Evolutionary conservation across 2,888 invertebrate genomes (phyloP), one percentile per base, ranked within the genome.

Genomic region (Tolmerus cingulatus): DNA sequence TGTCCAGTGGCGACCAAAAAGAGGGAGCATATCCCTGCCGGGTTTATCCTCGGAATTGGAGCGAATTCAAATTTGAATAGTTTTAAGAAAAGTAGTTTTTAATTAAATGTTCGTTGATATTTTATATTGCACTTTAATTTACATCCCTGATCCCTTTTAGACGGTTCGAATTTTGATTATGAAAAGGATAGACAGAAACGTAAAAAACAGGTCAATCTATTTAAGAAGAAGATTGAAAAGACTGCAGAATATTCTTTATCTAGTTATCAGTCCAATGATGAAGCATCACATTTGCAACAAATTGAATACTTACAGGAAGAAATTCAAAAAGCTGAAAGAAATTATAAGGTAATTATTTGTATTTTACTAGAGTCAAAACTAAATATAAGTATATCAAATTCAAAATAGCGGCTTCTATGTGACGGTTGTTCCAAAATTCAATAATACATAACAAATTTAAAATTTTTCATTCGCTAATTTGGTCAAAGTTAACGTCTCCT

Each of bases 1-100:
- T n/a, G 87, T 88, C 12, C 86, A 87, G 66, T 89, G 89, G 89
- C 78, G 89, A 2, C 89, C 89, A 19, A 89, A 89, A 86, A 81
- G 89, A 12, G 89, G 89, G 23, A 89, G 88, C 57, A 86, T 89
- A 78, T 76, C 88, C 40, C 77, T 89, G 27, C 87, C 88, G 4
- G 89, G 88, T 27, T 51, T 89, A 23, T 57, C 87, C 3, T 79
- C 81, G 27, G 89, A 89, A 79, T 40, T 89, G 16, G 89, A 89
- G 46, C 57, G 87, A 57, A 85, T 88, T n/a, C 77, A 87, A 34
- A 87, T 89, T 66, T 87, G 16, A 66, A 5, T 66, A 66, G 66
- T 66, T 66, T 66, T 66, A 66, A 66, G 66, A 9, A 23, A 14
- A 66, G 1, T 66, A 66, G 66, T 66, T 66, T 66, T 66, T 66